Evolutionary conservation across 1,140 invertebrate genomes (phyloP).

Genomic region (Lepidurus packardi): DNA sequence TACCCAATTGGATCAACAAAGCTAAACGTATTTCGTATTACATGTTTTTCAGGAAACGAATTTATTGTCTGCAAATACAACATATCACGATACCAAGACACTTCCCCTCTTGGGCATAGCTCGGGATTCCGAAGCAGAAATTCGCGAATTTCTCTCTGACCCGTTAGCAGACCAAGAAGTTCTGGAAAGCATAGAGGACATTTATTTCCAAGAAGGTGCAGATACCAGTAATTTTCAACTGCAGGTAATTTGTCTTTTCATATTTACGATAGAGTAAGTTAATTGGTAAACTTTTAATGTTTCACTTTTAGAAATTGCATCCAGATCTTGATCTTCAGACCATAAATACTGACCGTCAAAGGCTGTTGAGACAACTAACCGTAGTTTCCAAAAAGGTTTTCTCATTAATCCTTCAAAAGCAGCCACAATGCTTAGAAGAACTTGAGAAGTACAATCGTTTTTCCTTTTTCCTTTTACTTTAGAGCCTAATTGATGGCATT

Average conservation of each 20-base stretch:
- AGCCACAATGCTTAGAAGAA: slow-evolving; percentile 73
- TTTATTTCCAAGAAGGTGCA: slow-evolving; percentile 59
- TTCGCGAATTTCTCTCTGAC: slow-evolving; percentile 41
- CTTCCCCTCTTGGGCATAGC: not conserved
- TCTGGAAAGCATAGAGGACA: slow-evolving; percentile 61
- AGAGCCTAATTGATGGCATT: not conserved
- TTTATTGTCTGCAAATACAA: not conserved
- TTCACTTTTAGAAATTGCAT: slow-evolving; percentile 55
- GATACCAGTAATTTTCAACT: slow-evolving; percentile 64
- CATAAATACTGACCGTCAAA: slow-evolving; percentile 60
- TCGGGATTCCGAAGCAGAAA: slow-evolving; percentile 38
- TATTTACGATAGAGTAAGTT: not conserved
- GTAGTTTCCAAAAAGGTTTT: slow-evolving; percentile 87
- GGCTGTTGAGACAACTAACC: slow-evolving; percentile 64
- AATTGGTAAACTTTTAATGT: not conserved
- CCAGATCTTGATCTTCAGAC: slow-evolving; percentile 56
- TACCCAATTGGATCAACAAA: not conserved
- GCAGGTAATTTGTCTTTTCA: slow-evolving; percentile 45
- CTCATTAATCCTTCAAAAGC: slow-evolving; percentile 82
- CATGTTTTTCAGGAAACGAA: not conserved
- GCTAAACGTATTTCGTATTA: not conserved
- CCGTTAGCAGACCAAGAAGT: slow-evolving; percentile 66
- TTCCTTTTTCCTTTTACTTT: no score
- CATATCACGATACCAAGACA: not conserved
- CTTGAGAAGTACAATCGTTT: slow-evolving; percentile 53